phyloP scores from a whole-genome alignment of 2,113 vertebrate species.

The Silurus meridionalis region DNA sequence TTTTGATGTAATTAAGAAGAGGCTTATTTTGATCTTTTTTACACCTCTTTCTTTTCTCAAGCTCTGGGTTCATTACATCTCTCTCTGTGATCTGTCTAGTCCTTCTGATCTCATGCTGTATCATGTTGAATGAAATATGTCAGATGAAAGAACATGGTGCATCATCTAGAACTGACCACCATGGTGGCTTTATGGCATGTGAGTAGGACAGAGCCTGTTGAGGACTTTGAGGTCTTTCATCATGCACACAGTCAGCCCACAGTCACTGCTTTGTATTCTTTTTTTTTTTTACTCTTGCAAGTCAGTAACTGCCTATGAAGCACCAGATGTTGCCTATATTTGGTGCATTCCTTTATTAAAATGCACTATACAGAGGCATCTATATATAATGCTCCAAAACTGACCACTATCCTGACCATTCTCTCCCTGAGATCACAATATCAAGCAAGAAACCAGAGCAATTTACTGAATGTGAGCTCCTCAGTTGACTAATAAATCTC shows the following conservation, averaged over 20 bases:
- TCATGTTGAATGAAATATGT: conserved; percentile 24
- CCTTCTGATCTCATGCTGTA: conserved; percentile 33
- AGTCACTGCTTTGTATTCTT: conserved; percentile 30
- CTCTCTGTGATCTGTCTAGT: conserved; percentile 24
- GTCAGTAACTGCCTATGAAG: conserved; percentile 1
- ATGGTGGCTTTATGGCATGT: conserved; percentile 22
- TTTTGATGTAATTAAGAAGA: conserved; percentile 42
- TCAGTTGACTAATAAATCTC: conserved; percentile 28
- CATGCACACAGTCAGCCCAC: background rate
- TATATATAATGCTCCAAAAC: conserved; percentile 26
- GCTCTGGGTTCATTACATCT: conserved; percentile 15
- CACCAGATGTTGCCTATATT: conserved; percentile 19
- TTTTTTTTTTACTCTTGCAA: conserved; percentile 3
- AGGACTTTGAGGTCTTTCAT: conserved; percentile 26
- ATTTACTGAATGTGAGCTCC: background rate
- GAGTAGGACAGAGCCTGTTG: conserved; percentile 31
- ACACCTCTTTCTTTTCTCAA: conserved; percentile 25
- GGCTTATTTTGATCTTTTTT: background rate
- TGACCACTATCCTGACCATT: conserved; percentile 3
- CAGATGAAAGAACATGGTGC: conserved; percentile 23
- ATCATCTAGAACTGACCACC: conserved; percentile 15
- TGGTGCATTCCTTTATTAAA: background rate
- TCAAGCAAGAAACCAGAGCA: background rate
- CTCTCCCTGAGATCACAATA: background rate
- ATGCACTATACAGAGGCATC: conserved; percentile 4